Evolutionary conservation across 2,888 invertebrate species (phyloP).

Genomic region (Ochlodes sylvanus): DNA sequence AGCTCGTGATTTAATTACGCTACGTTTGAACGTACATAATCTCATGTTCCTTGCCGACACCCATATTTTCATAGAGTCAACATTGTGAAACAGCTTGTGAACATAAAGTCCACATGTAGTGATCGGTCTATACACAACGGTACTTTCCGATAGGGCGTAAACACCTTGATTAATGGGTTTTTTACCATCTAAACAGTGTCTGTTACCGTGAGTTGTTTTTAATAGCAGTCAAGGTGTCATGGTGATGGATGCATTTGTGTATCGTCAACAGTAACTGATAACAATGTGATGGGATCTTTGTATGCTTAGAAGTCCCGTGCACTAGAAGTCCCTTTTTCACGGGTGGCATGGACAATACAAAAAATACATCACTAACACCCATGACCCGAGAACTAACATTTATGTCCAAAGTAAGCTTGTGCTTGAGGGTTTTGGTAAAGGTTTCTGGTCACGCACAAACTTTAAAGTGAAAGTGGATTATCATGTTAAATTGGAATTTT

Average conservation of each 20-base stretch:
- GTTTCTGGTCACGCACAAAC: too few relatives aligned
- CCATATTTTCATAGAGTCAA: constrained; percentile 4
- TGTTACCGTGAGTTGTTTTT: neutral
- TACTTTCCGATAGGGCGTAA: constrained; percentile 35
- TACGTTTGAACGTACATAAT: neutral
- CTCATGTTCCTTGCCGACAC: neutral
- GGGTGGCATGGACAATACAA: too few relatives aligned
- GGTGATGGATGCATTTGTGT: constrained; percentile 3
- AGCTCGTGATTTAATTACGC: neutral
- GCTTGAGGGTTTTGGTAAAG: too few relatives aligned
- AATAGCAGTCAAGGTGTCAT: constrained; percentile 1
- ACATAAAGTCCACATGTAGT: constrained; percentile 24
- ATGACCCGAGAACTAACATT: too few relatives aligned
- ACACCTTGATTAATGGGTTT: constrained; percentile 37
- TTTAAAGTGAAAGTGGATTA: too few relatives aligned
- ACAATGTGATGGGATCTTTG: neutral
- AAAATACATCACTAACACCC: too few relatives aligned
- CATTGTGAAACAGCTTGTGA: constrained; percentile 19
- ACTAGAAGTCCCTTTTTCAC: too few relatives aligned
- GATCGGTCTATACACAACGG: constrained; percentile 34
- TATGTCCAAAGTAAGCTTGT: too few relatives aligned
- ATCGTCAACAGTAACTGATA: neutral
- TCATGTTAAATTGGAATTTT: too few relatives aligned
- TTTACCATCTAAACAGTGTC: constrained; percentile 31
- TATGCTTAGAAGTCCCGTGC: too few relatives aligned